Base-by-base conservation (phyloP, 2,888 invertebrate species). In the Cyclophora punctaria region DNA sequence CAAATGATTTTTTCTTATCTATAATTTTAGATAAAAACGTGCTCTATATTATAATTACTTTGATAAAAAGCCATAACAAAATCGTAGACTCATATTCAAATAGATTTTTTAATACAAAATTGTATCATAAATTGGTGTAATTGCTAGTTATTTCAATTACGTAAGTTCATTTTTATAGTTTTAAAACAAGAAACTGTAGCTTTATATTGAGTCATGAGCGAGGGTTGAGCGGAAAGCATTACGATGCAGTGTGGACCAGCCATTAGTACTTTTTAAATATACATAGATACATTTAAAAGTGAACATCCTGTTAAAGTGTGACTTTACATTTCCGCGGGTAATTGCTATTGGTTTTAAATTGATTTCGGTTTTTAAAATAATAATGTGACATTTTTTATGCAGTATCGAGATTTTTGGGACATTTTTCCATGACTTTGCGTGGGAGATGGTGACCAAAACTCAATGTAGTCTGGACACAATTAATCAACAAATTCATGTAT, bases 191-290 rank as follows among this genome's bases (percentile, higher is more conserved):
- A 58, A 64, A 66, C 59, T 53, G 60, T 60, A 65, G 63, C 63
- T 63, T 55, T 51, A 55, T 60, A 61, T 60, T 60, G 59, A 63
- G 50, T 57, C 55, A 55, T 56, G 67, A 60, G 58, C 55, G 57
- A 62, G 56, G 62, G 48, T 48, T 57, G 58, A 64, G 68, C 69
- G 72, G 69, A 71, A 72, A 66, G 60, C 67, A 70, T 72, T 66
- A 70, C 63, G 56, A 53, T 56, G 37, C 52, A 54, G 56, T 55
- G 50, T 60, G 55, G 60, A 58, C 54, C 48, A 55, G 45, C 53
- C 56, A 55, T 57, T 61, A 59, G 50, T 57, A 52, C 53, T 52
- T 60, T 60, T 56, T 56, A 49, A 50, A 55, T 54, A 50, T 47
- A n/a, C n/a, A n/a, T 47, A 56, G 48, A 52, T 56, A 59, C 56